These are phyloP conservation scores for Recurvirostra avosetta DNA, from an alignment of 2,113 vertebrate species.

Conservation along the genomic window DNA sequence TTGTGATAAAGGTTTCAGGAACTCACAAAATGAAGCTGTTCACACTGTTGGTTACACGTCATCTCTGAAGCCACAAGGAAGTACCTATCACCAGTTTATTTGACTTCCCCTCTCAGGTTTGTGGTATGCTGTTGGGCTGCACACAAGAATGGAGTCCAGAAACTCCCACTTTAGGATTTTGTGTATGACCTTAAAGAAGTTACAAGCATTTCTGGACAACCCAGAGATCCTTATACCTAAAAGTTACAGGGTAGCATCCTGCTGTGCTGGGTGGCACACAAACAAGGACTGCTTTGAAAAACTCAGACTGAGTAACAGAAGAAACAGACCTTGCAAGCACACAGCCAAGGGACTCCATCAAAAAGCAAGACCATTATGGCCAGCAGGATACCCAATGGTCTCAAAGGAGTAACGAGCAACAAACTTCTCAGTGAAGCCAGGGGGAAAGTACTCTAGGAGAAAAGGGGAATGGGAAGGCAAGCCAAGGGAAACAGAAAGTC, in stretches of 20 bases:
- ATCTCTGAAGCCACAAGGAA: constrained; percentile 31
- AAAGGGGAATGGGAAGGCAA: background rate
- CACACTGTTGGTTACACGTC: background rate
- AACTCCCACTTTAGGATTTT: background rate
- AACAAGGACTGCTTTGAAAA: background rate
- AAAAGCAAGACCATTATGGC: background rate
- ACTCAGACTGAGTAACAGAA: background rate
- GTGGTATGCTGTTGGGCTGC: background rate
- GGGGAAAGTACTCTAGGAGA: background rate
- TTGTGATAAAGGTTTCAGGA: background rate
- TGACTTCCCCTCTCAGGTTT: background rate
- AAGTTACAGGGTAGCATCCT: background rate
- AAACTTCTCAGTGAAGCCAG: background rate
- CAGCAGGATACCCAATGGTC: background rate
- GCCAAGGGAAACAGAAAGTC: background rate
- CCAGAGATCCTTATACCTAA: background rate
- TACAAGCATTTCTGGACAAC: background rate
- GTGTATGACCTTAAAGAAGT: background rate
- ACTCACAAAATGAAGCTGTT: constrained; percentile 23
- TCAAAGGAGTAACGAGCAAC: background rate
- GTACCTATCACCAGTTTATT: constrained; percentile 12
- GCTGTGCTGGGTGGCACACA: background rate
- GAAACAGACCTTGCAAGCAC: background rate
- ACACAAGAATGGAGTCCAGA: background rate
- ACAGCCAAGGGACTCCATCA: background rate